phyloP scores from a whole-genome alignment of 2,113 vertebrate genomes.

The Oreochromis aureus region DNA sequence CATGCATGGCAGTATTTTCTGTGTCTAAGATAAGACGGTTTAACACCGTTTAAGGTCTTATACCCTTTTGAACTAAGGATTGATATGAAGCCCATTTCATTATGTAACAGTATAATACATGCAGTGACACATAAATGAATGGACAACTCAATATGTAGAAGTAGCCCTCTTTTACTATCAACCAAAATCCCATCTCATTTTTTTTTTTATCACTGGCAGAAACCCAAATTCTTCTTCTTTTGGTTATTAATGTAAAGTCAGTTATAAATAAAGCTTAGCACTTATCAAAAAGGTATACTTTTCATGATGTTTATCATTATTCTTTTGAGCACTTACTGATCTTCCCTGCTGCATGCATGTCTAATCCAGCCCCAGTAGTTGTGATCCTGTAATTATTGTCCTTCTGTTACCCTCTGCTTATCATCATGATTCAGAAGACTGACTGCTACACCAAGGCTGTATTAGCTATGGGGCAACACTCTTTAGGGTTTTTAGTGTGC shows the following conservation, averaged over 20 bases:
- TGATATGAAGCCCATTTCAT: background rate
- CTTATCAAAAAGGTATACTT: background rate
- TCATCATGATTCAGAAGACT: constrained; percentile 52
- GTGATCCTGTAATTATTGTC: constrained; percentile 22
- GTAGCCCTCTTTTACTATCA: background rate
- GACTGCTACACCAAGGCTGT: constrained; percentile 19
- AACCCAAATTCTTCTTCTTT: background rate
- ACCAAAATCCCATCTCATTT: background rate
- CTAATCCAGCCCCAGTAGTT: background rate
- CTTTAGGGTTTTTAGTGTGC: constrained; percentile 65
- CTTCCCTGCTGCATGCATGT: background rate
- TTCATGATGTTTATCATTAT: background rate
- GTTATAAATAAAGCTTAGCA: background rate
- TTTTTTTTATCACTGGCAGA: background rate
- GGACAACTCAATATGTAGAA: background rate
- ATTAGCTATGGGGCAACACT: constrained; percentile 53
- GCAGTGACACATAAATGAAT: background rate
- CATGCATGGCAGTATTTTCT: background rate
- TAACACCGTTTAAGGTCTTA: background rate
- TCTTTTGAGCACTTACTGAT: background rate
- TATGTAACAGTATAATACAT: background rate
- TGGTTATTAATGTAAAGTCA: background rate
- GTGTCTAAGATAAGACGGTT: background rate
- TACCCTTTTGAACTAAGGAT: background rate
- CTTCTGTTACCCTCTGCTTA: constrained; percentile 47